A percentile compares a stretch with the other conserved stretches of the same genome.
phyloP scores from a whole-genome alignment of 2,113 vertebrate genomes.

The Ardeotis arabs region DNA sequence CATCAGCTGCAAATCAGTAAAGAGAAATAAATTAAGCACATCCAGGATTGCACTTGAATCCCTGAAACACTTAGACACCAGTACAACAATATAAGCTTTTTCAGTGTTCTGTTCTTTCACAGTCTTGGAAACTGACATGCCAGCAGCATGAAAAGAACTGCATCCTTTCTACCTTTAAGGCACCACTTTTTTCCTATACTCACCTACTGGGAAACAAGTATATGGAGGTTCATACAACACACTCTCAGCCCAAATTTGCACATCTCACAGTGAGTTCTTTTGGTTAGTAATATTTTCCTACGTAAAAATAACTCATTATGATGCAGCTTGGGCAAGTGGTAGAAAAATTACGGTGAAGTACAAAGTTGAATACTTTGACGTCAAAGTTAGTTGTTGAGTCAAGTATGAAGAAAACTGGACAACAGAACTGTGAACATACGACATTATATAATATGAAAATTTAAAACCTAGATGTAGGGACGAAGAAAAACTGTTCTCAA shows the following conservation, averaged over 20 bases:
- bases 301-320: not conserved
- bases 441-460: not conserved
- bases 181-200: not conserved
- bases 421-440: not conserved
- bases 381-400: not conserved
- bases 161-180: not conserved
- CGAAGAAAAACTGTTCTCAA: not conserved
- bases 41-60: not conserved
- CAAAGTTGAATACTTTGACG: not conserved
- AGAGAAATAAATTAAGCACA: not conserved
- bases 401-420: not conserved
- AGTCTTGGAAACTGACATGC: not conserved
- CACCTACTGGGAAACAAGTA: not conserved
- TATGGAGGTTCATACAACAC: not conserved
- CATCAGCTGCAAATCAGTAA: slow-evolving; percentile 86
- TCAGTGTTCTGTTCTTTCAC: not conserved
- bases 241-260: not conserved
- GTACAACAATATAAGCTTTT: not conserved
- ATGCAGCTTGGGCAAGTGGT: not conserved
- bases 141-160: not conserved
- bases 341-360: not conserved
- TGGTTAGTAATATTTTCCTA: not conserved
- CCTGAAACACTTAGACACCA: not conserved
- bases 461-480: not conserved
- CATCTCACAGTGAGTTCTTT: not conserved